These are phyloP conservation scores for Xylota sylvarum DNA, from an alignment of 2,888 invertebrate species.

Conservation along the genomic window DNA sequence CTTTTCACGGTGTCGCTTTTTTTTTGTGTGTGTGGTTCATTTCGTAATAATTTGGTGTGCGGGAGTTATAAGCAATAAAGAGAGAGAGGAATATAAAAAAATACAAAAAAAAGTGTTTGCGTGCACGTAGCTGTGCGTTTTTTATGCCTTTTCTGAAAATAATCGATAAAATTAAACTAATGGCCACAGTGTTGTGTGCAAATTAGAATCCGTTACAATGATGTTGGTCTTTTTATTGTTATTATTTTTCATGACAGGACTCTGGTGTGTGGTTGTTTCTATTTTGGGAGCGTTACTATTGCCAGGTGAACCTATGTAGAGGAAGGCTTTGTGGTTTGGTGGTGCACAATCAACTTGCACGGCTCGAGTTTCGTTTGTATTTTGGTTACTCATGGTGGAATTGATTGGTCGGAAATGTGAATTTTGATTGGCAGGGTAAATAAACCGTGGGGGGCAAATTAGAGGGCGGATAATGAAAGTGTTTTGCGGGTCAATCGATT, in stretches of 20 bases:
- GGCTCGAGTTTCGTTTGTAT: slow-evolving; percentile 35
- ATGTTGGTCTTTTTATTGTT: slow-evolving; percentile 29
- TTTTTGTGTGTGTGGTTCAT: slow-evolving; percentile 8
- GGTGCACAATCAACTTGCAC: slow-evolving; percentile 47
- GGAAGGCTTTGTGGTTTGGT: slow-evolving; percentile 25
- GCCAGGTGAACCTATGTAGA: slow-evolving; percentile 3
- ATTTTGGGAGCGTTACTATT: slow-evolving; percentile 53
- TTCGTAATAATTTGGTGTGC: slow-evolving; percentile 13
- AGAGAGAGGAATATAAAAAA: no score
- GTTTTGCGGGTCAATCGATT: slow-evolving; percentile 20
- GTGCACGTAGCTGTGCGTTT: slow-evolving; percentile 45
- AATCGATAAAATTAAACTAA: slow-evolving; percentile 74
- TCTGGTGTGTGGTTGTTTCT: slow-evolving; percentile 32
- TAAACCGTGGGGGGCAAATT: slow-evolving; percentile 22
- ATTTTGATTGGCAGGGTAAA: slow-evolving; percentile 66
- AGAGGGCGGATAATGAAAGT: slow-evolving; percentile 7
- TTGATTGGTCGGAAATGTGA: slow-evolving; percentile 67
- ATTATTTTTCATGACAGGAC: slow-evolving; percentile 15
- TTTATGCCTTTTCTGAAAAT: slow-evolving; percentile 38
- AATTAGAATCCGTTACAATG: slow-evolving; percentile 46
- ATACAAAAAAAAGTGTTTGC: slow-evolving; percentile 36
- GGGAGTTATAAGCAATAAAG: slow-evolving; percentile 23
- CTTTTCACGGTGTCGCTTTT: slow-evolving; percentile 33
- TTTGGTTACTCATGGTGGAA: slow-evolving; percentile 36
- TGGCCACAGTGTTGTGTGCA: slow-evolving; percentile 55